These are phyloP conservation scores for Aporophyla lueneburgensis DNA, from an alignment of 2,888 invertebrate species.

Conservation along the genomic window DNA sequence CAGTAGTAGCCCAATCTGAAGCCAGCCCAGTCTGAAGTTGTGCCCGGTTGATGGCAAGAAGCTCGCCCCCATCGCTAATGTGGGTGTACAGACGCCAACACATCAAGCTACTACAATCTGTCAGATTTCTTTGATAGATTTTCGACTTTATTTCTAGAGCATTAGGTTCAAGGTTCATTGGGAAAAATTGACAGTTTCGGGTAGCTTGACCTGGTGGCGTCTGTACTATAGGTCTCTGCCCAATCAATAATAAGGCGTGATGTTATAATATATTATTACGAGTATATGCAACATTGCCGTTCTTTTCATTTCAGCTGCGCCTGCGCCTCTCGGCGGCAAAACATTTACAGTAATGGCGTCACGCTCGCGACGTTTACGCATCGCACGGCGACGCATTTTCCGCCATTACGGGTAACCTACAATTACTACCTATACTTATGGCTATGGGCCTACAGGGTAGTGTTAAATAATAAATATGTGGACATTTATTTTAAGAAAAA, in stretches of 20 bases:
- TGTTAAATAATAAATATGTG: constrained; percentile 4
- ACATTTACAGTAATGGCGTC: constrained; percentile 52
- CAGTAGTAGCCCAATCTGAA: too few species aligned
- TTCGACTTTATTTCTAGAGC: too few species aligned
- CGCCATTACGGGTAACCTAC: constrained; percentile 27
- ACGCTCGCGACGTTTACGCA: constrained; percentile 45
- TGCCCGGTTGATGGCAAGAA: too few species aligned
- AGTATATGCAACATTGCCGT: not conserved
- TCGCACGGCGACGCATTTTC: constrained; percentile 38
- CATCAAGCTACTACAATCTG: too few species aligned
- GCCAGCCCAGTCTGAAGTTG: too few species aligned
- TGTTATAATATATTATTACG: not conserved
- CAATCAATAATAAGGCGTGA: not conserved
- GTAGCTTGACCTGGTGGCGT: too few species aligned
- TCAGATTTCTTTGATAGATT: too few species aligned
- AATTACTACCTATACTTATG: constrained; percentile 33
- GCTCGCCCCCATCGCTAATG: too few species aligned
- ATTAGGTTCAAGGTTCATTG: too few species aligned
- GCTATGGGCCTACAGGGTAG: not conserved
- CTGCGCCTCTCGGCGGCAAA: constrained; percentile 57
- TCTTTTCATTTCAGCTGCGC: constrained; percentile 24
- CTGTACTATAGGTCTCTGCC: not conserved
- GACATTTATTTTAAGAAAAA: not conserved
- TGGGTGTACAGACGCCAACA: too few species aligned
- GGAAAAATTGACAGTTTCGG: too few species aligned